Percentiles rank a stretch among this genome's conserved stretches.
Conservation (phyloP, 1,140 invertebrate genomes). For the Belonocnema kinseyi region DNA sequence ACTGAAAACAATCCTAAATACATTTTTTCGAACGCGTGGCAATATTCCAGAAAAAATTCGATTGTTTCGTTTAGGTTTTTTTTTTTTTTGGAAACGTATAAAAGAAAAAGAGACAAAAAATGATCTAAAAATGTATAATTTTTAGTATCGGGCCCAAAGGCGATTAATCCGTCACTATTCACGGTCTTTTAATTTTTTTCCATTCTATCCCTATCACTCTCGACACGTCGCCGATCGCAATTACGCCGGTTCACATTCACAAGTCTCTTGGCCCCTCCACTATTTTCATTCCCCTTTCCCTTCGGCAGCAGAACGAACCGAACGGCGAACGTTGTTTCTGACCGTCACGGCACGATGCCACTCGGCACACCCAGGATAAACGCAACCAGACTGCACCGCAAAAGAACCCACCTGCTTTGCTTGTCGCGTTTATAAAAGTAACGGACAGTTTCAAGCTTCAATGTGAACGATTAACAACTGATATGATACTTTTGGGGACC, state of each 20-base stretch:
- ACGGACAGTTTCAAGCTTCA: neutral
- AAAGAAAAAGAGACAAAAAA: no score
- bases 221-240: conserved; percentile 18
- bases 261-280: neutral
- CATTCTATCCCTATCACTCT: conserved; percentile 4
- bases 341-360: conserved; percentile 27
- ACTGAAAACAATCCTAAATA: no score
- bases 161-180: conserved; percentile 8
- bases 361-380: neutral
- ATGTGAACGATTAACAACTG: neutral
- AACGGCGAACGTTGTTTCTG: conserved; percentile 5
- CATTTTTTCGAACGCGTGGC: no score
- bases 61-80: no score
- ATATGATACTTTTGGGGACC: neutral
- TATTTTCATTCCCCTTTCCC: neutral
- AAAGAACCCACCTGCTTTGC: conserved; percentile 23
- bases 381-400: neutral
- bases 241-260: conserved; percentile 26
- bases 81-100: no score
- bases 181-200: neutral
- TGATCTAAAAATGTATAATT: neutral
- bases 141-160: neutral
- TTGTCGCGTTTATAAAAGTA: neutral
- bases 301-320: neutral
- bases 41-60: no score